phyloP scores from a whole-genome alignment of 2,797 vertebrate species.

The Molossus alvarezi region DNA sequence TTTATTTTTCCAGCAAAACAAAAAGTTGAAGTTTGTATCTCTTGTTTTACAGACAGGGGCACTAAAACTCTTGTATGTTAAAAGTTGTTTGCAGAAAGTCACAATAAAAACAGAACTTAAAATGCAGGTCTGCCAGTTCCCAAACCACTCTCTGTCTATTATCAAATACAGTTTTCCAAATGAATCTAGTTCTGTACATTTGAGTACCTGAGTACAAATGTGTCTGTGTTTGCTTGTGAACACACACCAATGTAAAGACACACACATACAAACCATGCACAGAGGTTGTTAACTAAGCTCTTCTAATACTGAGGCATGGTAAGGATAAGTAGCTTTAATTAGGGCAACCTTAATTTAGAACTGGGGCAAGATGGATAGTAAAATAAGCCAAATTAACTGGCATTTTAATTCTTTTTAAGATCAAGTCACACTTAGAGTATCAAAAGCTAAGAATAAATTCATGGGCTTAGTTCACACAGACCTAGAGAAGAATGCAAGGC shows the following conservation, averaged over 20 bases:
- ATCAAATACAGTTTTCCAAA: neutral
- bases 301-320: neutral
- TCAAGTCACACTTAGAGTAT: constrained; percentile 35
- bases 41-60: neutral
- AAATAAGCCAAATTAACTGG: constrained; percentile 67
- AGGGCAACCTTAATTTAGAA: constrained; percentile 78
- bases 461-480: neutral
- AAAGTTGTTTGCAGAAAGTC: constrained; percentile 12
- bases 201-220: neutral
- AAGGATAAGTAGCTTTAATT: constrained; percentile 55
- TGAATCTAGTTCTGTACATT: neutral
- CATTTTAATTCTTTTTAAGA: constrained; percentile 68
- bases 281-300: constrained; percentile 27
- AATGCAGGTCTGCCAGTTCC: neutral
- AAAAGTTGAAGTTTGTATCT: neutral
- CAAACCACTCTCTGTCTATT: neutral
- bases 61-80: neutral
- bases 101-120: neutral
- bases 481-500: neutral
- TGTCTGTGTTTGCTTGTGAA: neutral
- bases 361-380: constrained; percentile 20
- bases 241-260: neutral
- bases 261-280: neutral
- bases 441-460: constrained; percentile 41
- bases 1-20: neutral